These are phyloP conservation scores for Lamellibrachia columna DNA, from an alignment of 2,888 invertebrate species.

Conservation along the genomic window DNA sequence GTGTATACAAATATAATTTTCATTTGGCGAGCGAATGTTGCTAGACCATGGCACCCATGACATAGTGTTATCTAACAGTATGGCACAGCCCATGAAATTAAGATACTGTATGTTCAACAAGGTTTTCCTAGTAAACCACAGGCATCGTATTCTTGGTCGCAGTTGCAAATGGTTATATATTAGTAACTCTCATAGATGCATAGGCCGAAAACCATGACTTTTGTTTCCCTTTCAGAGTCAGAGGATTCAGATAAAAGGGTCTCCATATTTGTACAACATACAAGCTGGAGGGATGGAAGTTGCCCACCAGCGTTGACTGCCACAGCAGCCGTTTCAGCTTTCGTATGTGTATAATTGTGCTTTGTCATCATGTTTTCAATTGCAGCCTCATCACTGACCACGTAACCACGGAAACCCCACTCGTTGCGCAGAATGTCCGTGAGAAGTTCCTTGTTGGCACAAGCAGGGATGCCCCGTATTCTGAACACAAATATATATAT, in stretches of 20 bases:
- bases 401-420: slow-evolving; percentile 45
- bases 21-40: no score
- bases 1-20: no score
- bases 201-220: no score
- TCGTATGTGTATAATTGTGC: slow-evolving; percentile 35
- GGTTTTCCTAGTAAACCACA: no score
- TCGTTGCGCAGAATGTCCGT: slow-evolving; percentile 41
- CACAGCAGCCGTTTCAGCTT: neutral
- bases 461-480: slow-evolving; percentile 47
- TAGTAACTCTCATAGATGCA: neutral
- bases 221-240: no score
- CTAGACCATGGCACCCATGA: no score
- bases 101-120: no score
- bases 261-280: no score
- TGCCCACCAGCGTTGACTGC: neutral
- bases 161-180: neutral
- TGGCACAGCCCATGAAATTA: no score
- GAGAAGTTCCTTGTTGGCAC: slow-evolving; percentile 44
- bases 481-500: slow-evolving; percentile 39
- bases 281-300: neutral
- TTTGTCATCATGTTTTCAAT: slow-evolving; percentile 36
- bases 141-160: no score
- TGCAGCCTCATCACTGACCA: slow-evolving; percentile 47
- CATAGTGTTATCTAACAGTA: no score
- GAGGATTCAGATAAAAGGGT: no score